Percentiles rank a stretch among this genome's conserved stretches.
Evolutionary conservation across 2,113 vertebrate species (phyloP).

Genomic region (Baryphthengus martii): DNA sequence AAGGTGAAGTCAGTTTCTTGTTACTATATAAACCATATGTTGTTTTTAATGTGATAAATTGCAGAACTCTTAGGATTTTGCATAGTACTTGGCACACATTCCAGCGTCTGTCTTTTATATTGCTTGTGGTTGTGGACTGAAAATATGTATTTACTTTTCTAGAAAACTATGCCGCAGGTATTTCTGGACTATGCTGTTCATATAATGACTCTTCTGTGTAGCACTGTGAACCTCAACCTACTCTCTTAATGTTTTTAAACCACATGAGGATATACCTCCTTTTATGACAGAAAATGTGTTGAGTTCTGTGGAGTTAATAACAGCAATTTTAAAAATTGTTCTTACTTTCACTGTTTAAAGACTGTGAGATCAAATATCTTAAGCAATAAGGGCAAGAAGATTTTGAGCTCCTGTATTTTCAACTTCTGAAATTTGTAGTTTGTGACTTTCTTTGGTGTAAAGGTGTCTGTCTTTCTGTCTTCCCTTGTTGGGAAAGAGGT

Average conservation of each 20-base stretch:
- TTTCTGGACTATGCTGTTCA: not conserved
- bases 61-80: not conserved
- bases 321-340: not conserved
- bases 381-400: not conserved
- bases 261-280: not conserved
- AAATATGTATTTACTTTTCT: not conserved
- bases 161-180: not conserved
- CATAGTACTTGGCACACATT: not conserved
- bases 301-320: not conserved
- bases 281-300: not conserved
- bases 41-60: slow-evolving; percentile 41
- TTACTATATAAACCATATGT: slow-evolving; percentile 15
- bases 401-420: not conserved
- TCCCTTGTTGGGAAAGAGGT: not conserved
- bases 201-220: not conserved
- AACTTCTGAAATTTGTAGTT: not conserved
- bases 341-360: not conserved
- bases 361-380: not conserved
- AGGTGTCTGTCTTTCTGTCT: not conserved
- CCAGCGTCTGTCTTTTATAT: not conserved
- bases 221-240: not conserved
- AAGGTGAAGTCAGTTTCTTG: slow-evolving; percentile 28
- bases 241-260: not conserved
- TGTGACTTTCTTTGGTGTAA: not conserved
- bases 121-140: not conserved